Evolutionary conservation across 2,797 vertebrate species (phyloP), one percentile per base, ranked within the genome.

Genomic region (Microctenopoma lineatum): DNA sequence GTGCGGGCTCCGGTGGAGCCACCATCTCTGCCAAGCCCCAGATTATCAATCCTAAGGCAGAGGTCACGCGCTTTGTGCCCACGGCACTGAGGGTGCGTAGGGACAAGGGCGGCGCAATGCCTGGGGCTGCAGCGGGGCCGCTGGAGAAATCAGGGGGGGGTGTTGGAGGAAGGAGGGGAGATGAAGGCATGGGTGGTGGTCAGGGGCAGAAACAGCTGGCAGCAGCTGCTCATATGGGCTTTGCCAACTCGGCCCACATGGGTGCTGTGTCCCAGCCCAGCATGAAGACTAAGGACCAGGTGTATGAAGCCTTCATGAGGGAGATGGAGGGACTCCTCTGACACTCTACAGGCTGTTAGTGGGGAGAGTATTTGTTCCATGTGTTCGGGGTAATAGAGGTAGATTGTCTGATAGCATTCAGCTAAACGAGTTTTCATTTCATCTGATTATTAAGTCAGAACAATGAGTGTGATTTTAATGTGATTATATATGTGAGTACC

Each of bases 291-390:
- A 99, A 99, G 91, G 98, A 99, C 93, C 97, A 99, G 86, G 95
- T 98, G 71, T 99, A 99, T 81, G 98, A 99, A 91, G 96, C 97
- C 26, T 99, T 99, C 85, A 99, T 99, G 98, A 97, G 97, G 72
- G 98, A 99, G 90, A 99, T 99, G 98, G 96, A 99, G 84, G 97
- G 98, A 72, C 94, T 99, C 9, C 96, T 99, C 83, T 98, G 89
- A 92, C 66, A 81, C 26, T 52, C 10, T 0, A 42, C 13, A 47
- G 21, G 5, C 3, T 9, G 7, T 8, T 36, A 2, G 15, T 15
- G 7, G 7, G 2, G 38, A 52, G 38, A 58, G 39, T 46, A 1
- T 75, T 66, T 61, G 32, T 75, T 71, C 69, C 53, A 2, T 50
- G 8, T 59, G 45, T 73, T 74, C 66, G 54, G 69, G 71, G 44